phyloP scores from a whole-genome alignment of 2,888 invertebrate species.

The Entomobrya proxima region DNA sequence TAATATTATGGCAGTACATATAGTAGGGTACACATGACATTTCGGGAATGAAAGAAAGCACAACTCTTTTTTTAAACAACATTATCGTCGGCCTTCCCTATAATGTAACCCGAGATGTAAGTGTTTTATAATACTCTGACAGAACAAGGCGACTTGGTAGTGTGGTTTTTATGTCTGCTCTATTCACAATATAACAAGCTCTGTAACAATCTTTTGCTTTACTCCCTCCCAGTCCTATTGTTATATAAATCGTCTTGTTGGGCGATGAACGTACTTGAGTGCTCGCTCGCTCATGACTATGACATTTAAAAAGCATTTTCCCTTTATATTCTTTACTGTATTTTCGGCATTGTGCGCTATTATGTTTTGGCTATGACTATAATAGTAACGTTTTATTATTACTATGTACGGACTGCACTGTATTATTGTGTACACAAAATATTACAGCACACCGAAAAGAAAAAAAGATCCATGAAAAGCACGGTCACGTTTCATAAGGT shows the following conservation, averaged over 20 bases:
- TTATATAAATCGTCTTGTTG: not conserved
- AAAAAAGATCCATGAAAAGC: not conserved
- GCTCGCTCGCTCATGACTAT: conserved; percentile 4
- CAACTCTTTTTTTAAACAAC: not conserved
- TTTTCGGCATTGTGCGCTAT: not conserved
- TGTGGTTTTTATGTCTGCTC: not conserved
- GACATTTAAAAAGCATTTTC: conserved; percentile 34
- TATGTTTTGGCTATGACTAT: not conserved
- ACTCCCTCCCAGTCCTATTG: not conserved
- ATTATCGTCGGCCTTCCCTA: not conserved
- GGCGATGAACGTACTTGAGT: conserved; percentile 33
- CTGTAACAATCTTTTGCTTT: not conserved
- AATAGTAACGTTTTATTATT: not conserved
- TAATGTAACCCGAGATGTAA: not conserved
- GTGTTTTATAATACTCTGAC: not conserved
- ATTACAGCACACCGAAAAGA: not conserved
- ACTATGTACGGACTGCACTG: not conserved
- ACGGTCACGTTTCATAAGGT: conserved; percentile 34
- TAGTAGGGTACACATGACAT: not conserved
- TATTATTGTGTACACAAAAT: not conserved
- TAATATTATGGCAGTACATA: not conserved
- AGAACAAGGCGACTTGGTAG: conserved; percentile 7
- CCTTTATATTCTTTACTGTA: not conserved
- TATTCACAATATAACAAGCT: not conserved
- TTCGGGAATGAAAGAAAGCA: conserved; percentile 3